Evolutionary conservation across 2,888 invertebrate species (phyloP).

Genomic region (Pyrgus malvae): DNA sequence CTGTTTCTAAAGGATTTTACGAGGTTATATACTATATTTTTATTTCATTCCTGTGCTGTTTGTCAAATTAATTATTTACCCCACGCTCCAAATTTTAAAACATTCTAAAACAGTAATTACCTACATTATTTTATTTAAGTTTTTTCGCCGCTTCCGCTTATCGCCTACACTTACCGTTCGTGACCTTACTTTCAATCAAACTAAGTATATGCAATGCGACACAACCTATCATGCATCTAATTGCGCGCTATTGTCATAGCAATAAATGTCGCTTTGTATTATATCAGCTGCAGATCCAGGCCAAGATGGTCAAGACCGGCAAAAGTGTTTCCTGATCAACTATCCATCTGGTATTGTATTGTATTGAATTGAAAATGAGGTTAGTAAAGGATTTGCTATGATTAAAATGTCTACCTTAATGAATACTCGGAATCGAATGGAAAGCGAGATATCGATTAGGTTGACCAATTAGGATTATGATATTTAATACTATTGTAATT

Average conservation of each 20-base stretch:
- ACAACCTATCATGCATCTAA: constrained; percentile 18
- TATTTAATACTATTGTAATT: not conserved
- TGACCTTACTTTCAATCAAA: constrained; percentile 32
- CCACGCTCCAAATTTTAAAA: not conserved
- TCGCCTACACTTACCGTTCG: not conserved
- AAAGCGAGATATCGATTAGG: constrained; percentile 4
- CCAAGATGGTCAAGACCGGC: constrained; percentile 37
- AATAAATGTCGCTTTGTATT: constrained; percentile 16
- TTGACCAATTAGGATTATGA: not conserved
- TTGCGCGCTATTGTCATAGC: constrained; percentile 22
- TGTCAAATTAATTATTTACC: too few species aligned
- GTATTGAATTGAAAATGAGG: constrained; percentile 9
- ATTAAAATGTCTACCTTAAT: constrained; percentile 25
- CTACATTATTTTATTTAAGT: not conserved
- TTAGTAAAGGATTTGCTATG: constrained; percentile 14
- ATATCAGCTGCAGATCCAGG: constrained; percentile 25
- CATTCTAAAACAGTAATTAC: not conserved
- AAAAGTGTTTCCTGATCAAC: constrained; percentile 32
- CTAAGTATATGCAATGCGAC: constrained; percentile 24
- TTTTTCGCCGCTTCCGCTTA: constrained; percentile 6
- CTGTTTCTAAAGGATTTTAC: too few species aligned
- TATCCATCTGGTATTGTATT: constrained; percentile 6
- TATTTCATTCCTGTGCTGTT: too few species aligned
- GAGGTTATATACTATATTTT: too few species aligned
- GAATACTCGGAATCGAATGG: constrained; percentile 7